Evolutionary conservation across 2,888 invertebrate species (phyloP).

Genomic region (Mantis religiosa): DNA sequence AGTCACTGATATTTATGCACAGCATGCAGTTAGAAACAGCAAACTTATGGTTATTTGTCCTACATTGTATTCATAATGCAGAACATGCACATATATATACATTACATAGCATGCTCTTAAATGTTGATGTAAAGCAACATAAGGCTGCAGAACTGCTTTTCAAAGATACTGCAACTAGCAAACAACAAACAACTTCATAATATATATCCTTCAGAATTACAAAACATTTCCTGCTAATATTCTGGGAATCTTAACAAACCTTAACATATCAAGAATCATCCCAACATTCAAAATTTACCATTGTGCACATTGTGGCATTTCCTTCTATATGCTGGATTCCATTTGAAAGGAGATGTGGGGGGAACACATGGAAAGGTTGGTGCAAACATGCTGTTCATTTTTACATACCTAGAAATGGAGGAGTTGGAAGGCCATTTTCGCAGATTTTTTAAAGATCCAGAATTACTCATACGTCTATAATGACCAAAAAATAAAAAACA

Average conservation of each 20-base stretch:
- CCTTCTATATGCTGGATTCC: background rate
- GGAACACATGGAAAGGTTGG: background rate
- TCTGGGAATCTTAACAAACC: background rate
- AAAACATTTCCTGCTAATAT: background rate
- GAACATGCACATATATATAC: background rate
- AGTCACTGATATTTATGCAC: too few species aligned
- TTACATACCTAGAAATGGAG: slow-evolving; percentile 36
- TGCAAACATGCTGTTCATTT: background rate
- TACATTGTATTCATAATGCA: background rate
- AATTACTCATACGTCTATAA: slow-evolving; percentile 47
- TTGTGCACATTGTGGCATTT: background rate
- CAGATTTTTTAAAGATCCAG: slow-evolving; percentile 37
- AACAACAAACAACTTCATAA: background rate
- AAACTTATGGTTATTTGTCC: too few species aligned
- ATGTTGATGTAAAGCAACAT: too few species aligned
- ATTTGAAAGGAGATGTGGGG: background rate
- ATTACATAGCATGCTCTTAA: too few species aligned
- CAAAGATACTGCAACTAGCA: background rate
- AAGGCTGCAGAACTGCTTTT: background rate
- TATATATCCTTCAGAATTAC: background rate
- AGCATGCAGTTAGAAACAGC: too few species aligned
- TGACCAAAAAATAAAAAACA: slow-evolving; percentile 34
- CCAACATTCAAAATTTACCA: background rate
- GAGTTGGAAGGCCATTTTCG: slow-evolving; percentile 38
- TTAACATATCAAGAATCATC: background rate